Percentiles rank a stretch among this genome's conserved stretches.
Conservation (phyloP, 1,140 invertebrate genomes). For the Drosophila kohkoa region DNA sequence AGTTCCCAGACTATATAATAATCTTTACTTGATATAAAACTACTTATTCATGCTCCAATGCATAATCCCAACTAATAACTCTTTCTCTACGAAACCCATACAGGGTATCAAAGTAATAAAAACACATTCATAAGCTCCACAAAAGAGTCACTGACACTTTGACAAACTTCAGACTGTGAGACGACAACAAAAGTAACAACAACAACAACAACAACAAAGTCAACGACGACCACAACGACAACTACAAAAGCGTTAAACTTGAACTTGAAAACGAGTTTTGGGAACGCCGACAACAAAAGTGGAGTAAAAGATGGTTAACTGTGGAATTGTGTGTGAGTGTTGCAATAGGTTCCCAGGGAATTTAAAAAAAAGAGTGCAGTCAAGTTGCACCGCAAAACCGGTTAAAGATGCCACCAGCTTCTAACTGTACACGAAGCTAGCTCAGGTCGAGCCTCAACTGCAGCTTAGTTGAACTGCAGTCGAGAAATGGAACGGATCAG, state of each 20-base stretch:
- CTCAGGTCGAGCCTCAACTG: conserved; percentile 9
- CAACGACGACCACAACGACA: background rate
- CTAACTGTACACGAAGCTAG: conserved; percentile 40
- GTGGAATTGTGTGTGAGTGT: conserved; percentile 20
- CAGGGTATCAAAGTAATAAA: conserved; percentile 37
- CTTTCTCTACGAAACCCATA: background rate
- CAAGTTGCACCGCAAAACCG: conserved; percentile 22
- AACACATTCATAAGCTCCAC: conserved; percentile 46
- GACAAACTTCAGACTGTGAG: conserved; percentile 46
- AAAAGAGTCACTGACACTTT: conserved; percentile 80
- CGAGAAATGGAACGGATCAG: conserved; percentile 27
- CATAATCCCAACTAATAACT: too few species aligned
- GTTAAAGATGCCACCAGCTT: conserved; percentile 42
- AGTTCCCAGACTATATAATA: too few species aligned
- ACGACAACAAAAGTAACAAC: conserved; percentile 24
- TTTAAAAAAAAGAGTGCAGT: conserved; percentile 36
- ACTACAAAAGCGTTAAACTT: conserved; percentile 62
- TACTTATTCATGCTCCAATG: too few species aligned
- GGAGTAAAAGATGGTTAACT: conserved; percentile 35
- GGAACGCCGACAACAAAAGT: conserved; percentile 14
- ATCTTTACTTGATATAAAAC: too few species aligned
- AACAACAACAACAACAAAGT: background rate
- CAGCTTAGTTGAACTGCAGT: conserved; percentile 57
- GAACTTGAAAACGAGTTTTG: conserved; percentile 83
- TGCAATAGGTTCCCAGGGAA: conserved; percentile 63